Base-by-base conservation (phyloP, 2,113 vertebrate species). In the Lophura nycthemera region DNA sequence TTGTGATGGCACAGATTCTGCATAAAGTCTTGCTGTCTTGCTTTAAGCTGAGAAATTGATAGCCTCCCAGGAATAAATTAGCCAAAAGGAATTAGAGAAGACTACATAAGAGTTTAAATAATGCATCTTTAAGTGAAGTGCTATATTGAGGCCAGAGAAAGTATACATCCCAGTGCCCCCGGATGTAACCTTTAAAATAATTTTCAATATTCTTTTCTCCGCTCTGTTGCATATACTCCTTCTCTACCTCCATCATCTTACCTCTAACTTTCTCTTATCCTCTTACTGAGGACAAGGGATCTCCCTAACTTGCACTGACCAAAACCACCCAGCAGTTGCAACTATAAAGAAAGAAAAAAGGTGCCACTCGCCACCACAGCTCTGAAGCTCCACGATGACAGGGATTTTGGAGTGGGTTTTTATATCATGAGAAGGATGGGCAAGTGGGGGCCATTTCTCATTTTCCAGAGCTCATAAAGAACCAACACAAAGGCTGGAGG, bases 401-500 rank as follows among this genome's bases (percentile, higher is more conserved):
- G 0, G 24, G 24, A 27, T 78, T 79, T 59, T 11, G n/a, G 27
- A 17, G n/a, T 54, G 14, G 7, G 18, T 38, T 76, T 79, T 40
- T 22, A 47, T 70, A 34, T 42, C 25, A 54, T 6, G 11, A 5
- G 13, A 4, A 74, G 29, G 22, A 34, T 11, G 19, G 30, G 30
- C n/a, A 85, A 27, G 64, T 5, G 20, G 6, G 22, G 2, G 42
- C 1, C 5, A 21, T 29, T 66, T 70, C 36, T 71, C 17, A 14
- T 61, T 18, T 65, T 34, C 42, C 30, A 61, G 19, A 50, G 24
- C 29, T 43, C 59, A 32, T 15, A 34, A 40, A 15, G 24, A 66
- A 13, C 21, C 17, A 64, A 29, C 32, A 18, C 42, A 54, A 56
- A 63, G 14, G 6, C 47, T 11, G 0, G 4, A 3, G 1, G 50